Percentiles rank a stretch among this genome's conserved stretches.
Conservation (phyloP, 2,797 vertebrate genomes). For the Lithobates pipiens region DNA sequence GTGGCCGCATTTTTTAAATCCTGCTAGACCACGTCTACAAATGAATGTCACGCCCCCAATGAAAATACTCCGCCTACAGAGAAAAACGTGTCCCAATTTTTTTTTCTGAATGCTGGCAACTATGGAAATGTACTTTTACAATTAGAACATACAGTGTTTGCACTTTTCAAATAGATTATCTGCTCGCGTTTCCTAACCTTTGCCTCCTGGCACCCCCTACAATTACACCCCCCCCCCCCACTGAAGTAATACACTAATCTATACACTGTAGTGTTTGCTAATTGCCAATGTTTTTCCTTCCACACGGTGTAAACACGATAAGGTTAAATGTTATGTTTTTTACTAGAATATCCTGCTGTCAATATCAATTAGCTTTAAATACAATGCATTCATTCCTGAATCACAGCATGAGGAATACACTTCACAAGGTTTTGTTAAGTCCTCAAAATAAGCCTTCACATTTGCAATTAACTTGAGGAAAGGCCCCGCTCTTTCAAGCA, state of each 20-base stretch:
- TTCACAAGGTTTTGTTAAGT: slow-evolving; percentile 54
- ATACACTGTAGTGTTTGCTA: slow-evolving; percentile 46
- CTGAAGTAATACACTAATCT: slow-evolving; percentile 45
- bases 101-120: no score
- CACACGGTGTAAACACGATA: slow-evolving; percentile 52
- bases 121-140: background rate
- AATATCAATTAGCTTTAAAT: slow-evolving; percentile 60
- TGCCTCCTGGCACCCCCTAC: slow-evolving; percentile 34
- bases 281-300: slow-evolving; percentile 35
- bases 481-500: slow-evolving; percentile 54
- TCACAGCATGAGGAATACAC: slow-evolving; percentile 56
- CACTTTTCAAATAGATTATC: slow-evolving; percentile 19
- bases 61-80: no score
- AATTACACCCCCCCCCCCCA: slow-evolving; percentile 7
- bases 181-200: slow-evolving; percentile 28
- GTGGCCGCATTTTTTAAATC: no score
- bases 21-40: no score
- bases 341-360: slow-evolving; percentile 55
- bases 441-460: slow-evolving; percentile 54
- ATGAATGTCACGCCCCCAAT: no score
- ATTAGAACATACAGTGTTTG: background rate
- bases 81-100: no score
- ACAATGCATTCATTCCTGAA: slow-evolving; percentile 53
- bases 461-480: slow-evolving; percentile 60
- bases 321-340: slow-evolving; percentile 61